phyloP scores from a whole-genome alignment of 2,888 invertebrate genomes.

The Neelides folsomi region DNA sequence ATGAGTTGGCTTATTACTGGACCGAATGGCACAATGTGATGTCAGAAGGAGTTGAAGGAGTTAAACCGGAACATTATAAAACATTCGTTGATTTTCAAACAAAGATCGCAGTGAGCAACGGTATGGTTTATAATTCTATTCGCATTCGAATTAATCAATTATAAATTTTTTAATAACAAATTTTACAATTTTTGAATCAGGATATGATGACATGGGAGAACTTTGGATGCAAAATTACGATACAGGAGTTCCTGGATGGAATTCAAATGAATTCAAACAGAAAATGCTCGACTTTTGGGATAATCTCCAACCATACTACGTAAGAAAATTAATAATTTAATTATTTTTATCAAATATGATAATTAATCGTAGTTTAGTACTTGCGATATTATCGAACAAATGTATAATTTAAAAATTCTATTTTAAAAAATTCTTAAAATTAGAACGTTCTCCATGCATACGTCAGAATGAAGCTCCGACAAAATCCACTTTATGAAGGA shows the following conservation, averaged over 20 bases:
- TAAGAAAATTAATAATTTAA: no score
- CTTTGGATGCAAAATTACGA: slow-evolving; percentile 84
- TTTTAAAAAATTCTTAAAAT: no score
- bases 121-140: slow-evolving; percentile 9
- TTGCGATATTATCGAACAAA: no score
- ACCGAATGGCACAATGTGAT: slow-evolving; percentile 32
- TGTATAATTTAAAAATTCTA: no score
- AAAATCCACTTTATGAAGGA: slow-evolving; percentile 30
- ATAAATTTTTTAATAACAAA: no score
- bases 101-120: slow-evolving; percentile 36
- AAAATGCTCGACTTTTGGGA: slow-evolving; percentile 47
- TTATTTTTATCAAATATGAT: no score
- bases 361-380: no score
- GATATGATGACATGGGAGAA: slow-evolving; percentile 72
- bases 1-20: slow-evolving; percentile 34
- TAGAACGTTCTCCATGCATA: slow-evolving; percentile 40
- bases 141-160: not conserved
- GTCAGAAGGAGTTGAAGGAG: slow-evolving; percentile 11
- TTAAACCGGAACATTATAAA: slow-evolving; percentile 33
- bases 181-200: slow-evolving; percentile 46
- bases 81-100: slow-evolving; percentile 39
- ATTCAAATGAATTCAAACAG: slow-evolving; percentile 38
- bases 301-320: slow-evolving; percentile 58
- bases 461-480: slow-evolving; percentile 33
- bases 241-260: slow-evolving; percentile 23